Evolutionary conservation across 2,797 vertebrate species (phyloP), one percentile per base, ranked within the genome.

Genomic region (Knipowitschia caucasica): DNA sequence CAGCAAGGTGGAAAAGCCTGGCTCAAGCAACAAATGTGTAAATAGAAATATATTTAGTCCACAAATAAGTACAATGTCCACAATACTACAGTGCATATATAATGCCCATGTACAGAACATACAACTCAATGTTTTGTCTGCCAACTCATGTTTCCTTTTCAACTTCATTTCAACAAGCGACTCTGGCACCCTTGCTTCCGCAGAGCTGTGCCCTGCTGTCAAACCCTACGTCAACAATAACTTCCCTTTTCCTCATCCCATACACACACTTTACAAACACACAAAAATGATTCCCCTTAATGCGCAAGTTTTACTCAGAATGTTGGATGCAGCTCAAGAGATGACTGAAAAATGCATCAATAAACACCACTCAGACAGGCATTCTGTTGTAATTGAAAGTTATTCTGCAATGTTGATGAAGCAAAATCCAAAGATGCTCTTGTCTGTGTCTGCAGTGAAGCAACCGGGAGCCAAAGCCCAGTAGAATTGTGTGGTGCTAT

Each of bases 101-200:
- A 64, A 12, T 8, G 7, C 11, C 46, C 61, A 47, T 29, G 20
- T 27, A 4, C 8, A 31, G n/a, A n/a, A n/a, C n/a, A n/a, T n/a
- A n/a, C n/a, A n/a, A n/a, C n/a, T n/a, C 46, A 55, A 4, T 65
- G 62, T 75, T 83, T 52, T 50, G 59, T 66, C 61, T 73, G 1
- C 40, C 45, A 38, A 45, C 52, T 29, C 45, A 15, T 57, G 64
- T 68, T 71, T 77, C 60, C 65, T 55, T 60, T 67, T 54, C 18
- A 21, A 43, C 15, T 59, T 21, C 47, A 59, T 56, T 52, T 63
- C 73, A 73, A 75, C 58, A 62, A 59, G 65, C 30, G 46, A 12
- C 20, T 25, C 44, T 46, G 53, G 61, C 50, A 23, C 54, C 71
- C 8, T 25, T 12, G 14, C 53, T 54, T 62, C 21, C 52, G 65